phyloP scores from a whole-genome alignment of 23 tunicate species.

The Aplidium turbinatum region DNA sequence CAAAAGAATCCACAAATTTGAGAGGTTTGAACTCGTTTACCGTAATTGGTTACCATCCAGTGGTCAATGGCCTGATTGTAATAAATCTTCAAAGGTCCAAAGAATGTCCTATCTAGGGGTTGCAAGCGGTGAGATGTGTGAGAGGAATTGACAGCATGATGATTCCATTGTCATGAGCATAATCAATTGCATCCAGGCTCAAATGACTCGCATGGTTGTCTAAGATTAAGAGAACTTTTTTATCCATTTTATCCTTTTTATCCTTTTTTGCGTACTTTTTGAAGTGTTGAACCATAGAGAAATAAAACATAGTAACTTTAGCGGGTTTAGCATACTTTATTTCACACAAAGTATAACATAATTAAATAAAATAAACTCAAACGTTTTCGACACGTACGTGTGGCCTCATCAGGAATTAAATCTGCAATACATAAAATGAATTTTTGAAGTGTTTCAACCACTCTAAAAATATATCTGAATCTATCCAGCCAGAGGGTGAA shows the following conservation, averaged over 20 bases:
- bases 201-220: conserved; percentile 31
- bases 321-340: too few relatives aligned
- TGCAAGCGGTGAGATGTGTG: conserved; percentile 35
- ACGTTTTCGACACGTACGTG: too few relatives aligned
- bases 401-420: too few relatives aligned
- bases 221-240: conserved; percentile 5
- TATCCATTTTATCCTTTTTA: background rate
- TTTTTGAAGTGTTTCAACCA: conserved; percentile 19
- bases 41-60: conserved; percentile 22
- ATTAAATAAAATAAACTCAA: too few relatives aligned
- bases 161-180: background rate
- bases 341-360: too few relatives aligned
- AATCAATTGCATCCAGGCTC: conserved; percentile 19
- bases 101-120: conserved; percentile 30
- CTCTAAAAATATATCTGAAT: background rate
- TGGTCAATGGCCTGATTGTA: conserved; percentile 21
- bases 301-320: too few relatives aligned
- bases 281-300: too few relatives aligned
- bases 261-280: background rate
- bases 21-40: background rate
- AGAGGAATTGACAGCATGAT: conserved; percentile 19
- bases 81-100: conserved; percentile 20
- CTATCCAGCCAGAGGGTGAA: conserved; percentile 16
- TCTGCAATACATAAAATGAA: background rate
- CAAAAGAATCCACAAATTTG: conserved; percentile 3